These are phyloP conservation scores for Phymastichus coffea DNA, from an alignment of 1,140 invertebrate species.

Conservation along the genomic window DNA sequence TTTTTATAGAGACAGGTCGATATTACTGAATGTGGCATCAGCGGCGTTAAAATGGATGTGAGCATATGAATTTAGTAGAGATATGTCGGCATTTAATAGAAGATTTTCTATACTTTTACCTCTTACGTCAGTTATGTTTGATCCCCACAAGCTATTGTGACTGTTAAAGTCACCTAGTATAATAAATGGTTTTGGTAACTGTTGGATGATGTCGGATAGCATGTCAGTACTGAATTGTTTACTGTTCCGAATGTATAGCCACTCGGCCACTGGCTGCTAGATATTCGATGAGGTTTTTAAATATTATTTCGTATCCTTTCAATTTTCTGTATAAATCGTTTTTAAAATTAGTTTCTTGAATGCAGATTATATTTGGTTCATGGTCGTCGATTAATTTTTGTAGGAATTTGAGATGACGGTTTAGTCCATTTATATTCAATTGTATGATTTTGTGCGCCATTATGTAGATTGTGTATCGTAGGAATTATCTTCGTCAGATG, in stretches of 20 bases:
- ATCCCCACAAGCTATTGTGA: constrained; percentile 42
- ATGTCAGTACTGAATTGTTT: constrained; percentile 29
- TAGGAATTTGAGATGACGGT: background rate
- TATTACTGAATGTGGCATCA: too few species aligned
- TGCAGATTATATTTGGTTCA: constrained; percentile 37
- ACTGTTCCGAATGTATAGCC: constrained; percentile 33
- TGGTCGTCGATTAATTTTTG: constrained; percentile 21
- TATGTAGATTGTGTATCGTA: background rate
- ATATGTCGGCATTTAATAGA: too few species aligned
- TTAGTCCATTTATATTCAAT: constrained; percentile 27
- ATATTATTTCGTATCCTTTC: constrained; percentile 26
- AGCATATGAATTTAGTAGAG: too few species aligned
- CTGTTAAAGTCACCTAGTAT: constrained; percentile 42
- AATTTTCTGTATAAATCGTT: constrained; percentile 17
- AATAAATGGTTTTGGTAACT: constrained; percentile 41
- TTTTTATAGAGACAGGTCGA: too few species aligned
- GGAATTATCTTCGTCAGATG: background rate
- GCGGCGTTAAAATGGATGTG: too few species aligned
- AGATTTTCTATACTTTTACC: constrained; percentile 36
- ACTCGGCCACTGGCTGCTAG: constrained; percentile 37
- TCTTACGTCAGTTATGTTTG: constrained; percentile 33
- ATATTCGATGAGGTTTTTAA: constrained; percentile 31
- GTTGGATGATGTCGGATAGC: constrained; percentile 35
- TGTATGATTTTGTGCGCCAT: constrained; percentile 13
- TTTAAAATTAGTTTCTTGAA: constrained; percentile 41